Evolutionary conservation across 2,888 invertebrate genomes (phyloP), one percentile per base, ranked within the genome.

Genomic region (Yponomeuta plumbellus): DNA sequence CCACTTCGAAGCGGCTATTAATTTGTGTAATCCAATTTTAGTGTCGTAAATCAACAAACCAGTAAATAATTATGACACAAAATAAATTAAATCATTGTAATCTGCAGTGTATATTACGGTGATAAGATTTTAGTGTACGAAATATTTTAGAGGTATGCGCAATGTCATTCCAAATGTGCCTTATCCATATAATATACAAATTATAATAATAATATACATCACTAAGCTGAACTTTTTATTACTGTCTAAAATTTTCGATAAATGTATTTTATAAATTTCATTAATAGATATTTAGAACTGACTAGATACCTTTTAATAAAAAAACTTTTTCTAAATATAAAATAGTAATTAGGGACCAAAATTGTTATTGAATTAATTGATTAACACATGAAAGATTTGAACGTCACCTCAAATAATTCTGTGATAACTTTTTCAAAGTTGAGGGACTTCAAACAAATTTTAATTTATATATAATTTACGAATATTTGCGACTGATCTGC

Each of bases 401-500:
- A 90, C 84, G 73, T 77, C 72, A 75, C 90, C 90, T 91, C 90
- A 86, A 81, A 83, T 80, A 82, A 83, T 89, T 89, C 90, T 91
- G 90, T 91, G 90, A 91, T 91, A 91, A 86, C 81, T 88, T 89
- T 83, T 87, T 85, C 84, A 85, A 85, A 70, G 77, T 82, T 88
- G 90, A 83, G 90, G 90, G 76, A 74, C 90, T 91, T 90, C 89
- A 88, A 87, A 85, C 84, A 44, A 17, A 44, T 44, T 44, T 44
- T 17, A 3, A 44, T 79, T 69, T 76, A 68, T 69, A 68, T 69
- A 70, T 68, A 70, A 66, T 66, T 66, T 66, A 64, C 69, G 63
- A 64, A 69, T 69, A 67, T 61, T 62, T 66, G 61, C 64, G 67
- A 70, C 44, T 66, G 66, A 66, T 40, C 13, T 44, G 23, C 23